Evolutionary conservation across 2,113 vertebrate species (phyloP), one percentile per base, ranked within the genome.

Genomic region (Bambusicola thoracicus): DNA sequence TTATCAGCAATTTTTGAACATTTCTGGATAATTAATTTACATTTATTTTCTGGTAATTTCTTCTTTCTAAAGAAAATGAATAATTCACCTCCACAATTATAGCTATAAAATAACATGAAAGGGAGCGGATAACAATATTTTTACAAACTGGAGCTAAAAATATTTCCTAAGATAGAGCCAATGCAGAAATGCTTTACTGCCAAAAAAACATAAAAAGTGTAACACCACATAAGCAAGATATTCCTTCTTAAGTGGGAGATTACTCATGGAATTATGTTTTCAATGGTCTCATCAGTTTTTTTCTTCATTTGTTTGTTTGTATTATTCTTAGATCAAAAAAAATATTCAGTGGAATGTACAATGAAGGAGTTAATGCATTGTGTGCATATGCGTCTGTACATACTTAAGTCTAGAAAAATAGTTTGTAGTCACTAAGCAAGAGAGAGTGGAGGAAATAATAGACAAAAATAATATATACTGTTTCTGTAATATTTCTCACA

Each of bases 401-500:
- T 78, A 40, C 3, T 2, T 85, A 81, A 53, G 10, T 32, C 25
- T 63, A 24, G 25, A 56, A 76, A 78, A 86, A 75, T 3, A 59
- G 3, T 10, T 46, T 70, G 6, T 24, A 56, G 8, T 25, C 7
- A 40, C 9, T 69, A 40, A 2, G 0, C n/a, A 78, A 81, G 16
- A 73, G 5, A n/a, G 8, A 86, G 29, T 25, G 14, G 66, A 7
- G 10, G 53, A 93, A 81, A 56, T 1, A 81, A 56, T 1, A 75
- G 12, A 41, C 10, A 89, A 90, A 44, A 30, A 34, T 5, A 66
- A 53, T 7, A 8, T 56, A 27, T 75, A 48, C 27, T 44, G 2
- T 51, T 90, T 40, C 17, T 88, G 30, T 56, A 86, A 56, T 66
- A 56, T 73, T 86, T 93, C 81, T 40, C 16, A 89, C 61, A 72